Conservation (phyloP, 2,797 vertebrate species). For the Petrocephalus schoutedeni region DNA sequence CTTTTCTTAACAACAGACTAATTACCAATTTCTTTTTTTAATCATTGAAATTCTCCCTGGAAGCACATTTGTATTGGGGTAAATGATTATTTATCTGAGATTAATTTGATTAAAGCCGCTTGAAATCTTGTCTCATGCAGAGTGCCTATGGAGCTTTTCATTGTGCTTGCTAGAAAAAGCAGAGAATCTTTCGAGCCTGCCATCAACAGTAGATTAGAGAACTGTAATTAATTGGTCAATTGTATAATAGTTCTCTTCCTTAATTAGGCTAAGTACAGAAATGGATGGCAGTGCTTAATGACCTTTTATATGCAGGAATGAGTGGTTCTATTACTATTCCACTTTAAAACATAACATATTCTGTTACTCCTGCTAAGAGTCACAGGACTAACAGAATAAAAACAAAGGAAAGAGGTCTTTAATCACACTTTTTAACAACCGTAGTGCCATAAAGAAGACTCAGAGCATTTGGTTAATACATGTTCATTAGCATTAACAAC, state of each 20-base stretch:
- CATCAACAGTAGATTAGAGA: constrained; percentile 58
- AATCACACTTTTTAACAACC: not conserved
- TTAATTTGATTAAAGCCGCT: constrained; percentile 67
- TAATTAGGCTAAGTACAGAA: constrained; percentile 57
- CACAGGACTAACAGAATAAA: constrained; percentile 10
- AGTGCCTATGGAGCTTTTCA: constrained; percentile 59
- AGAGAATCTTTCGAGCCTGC: constrained; percentile 50
- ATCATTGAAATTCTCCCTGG: constrained; percentile 60
- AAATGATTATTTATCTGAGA: constrained; percentile 67
- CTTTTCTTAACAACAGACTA: constrained; percentile 29
- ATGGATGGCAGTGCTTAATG: constrained; percentile 44
- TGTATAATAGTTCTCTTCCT: constrained; percentile 60
- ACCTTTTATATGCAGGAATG: constrained; percentile 47
- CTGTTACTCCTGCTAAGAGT: not conserved
- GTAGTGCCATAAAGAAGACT: not conserved
- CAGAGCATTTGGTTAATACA: not conserved
- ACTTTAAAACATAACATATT: constrained; percentile 24
- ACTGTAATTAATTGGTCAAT: constrained; percentile 67
- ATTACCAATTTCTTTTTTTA: constrained; percentile 45
- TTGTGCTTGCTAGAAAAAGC: constrained; percentile 51
- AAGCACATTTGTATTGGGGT: constrained; percentile 54
- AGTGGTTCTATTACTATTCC: constrained; percentile 26
- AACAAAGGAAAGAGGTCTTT: constrained; percentile 4
- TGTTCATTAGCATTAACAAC: not conserved
- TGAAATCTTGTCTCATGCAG: constrained; percentile 56